Evolutionary conservation across 2,797 vertebrate genomes (phyloP).

Genomic region (Xenopus petersii): DNA sequence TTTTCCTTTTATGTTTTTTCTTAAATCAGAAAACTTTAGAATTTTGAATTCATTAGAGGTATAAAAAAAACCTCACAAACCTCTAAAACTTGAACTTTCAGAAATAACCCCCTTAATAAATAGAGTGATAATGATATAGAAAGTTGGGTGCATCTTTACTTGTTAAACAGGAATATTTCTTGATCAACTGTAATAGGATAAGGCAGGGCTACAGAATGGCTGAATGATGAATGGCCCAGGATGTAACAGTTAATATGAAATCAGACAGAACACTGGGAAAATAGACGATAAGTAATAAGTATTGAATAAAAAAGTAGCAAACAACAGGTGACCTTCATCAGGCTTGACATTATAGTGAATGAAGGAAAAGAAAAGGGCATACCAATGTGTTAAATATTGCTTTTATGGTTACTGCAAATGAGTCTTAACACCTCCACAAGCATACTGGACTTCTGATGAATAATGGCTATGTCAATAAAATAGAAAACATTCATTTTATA

Average conservation of each 20-base stretch:
- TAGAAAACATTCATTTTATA: slow-evolving; percentile 30
- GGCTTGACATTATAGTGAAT: slow-evolving; percentile 20
- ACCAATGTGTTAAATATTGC: slow-evolving; percentile 29
- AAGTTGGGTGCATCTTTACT: neutral
- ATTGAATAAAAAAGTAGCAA: slow-evolving; percentile 13
- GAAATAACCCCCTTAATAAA: no score
- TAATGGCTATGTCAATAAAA: slow-evolving; percentile 42
- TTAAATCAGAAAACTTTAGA: no score
- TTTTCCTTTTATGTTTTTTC: no score
- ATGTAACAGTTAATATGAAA: slow-evolving; percentile 22
- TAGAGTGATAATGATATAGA: neutral
- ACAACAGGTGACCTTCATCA: slow-evolving; percentile 31
- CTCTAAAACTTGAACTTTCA: no score
- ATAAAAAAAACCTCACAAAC: no score
- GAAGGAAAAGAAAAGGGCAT: slow-evolving; percentile 15
- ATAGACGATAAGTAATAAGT: slow-evolving; percentile 25
- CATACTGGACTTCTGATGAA: slow-evolving; percentile 15
- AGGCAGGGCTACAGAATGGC: slow-evolving; percentile 1
- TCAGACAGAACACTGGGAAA: slow-evolving; percentile 8
- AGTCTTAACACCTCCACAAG: slow-evolving; percentile 34
- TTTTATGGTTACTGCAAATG: slow-evolving; percentile 41
- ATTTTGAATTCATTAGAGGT: no score
- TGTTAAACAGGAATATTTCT: neutral
- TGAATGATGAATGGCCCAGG: slow-evolving; percentile 13
- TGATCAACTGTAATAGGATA: neutral